Evolutionary conservation across 1,140 invertebrate species (phyloP).

Genomic region (Drosophila baimaii): DNA sequence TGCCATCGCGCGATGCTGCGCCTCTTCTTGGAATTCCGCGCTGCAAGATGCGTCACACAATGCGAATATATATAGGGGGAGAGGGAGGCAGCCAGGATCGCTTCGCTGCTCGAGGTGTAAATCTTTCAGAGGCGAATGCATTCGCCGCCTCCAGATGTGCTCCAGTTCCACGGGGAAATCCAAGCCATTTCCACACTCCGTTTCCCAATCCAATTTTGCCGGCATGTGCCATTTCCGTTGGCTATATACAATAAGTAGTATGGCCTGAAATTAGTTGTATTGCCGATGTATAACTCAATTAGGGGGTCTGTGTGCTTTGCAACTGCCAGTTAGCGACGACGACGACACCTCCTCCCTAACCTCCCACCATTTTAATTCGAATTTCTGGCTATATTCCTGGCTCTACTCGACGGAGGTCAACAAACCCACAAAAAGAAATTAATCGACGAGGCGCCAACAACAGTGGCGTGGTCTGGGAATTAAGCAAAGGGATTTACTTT

Average conservation of each 20-base stretch:
- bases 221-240: conserved; percentile 53
- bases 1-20: conserved; percentile 64
- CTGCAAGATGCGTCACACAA: conserved; percentile 63
- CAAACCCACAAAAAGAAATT: conserved; percentile 29
- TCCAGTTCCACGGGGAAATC: conserved; percentile 29
- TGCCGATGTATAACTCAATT: conserved; percentile 63
- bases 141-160: conserved; percentile 65
- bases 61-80: conserved; percentile 22
- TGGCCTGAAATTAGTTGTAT: conserved; percentile 42
- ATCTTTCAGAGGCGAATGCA: conserved; percentile 64
- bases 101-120: conserved; percentile 44
- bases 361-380: conserved; percentile 3
- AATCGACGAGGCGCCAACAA: not conserved
- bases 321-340: conserved; percentile 23
- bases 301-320: conserved; percentile 1
- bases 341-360: not conserved
- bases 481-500: not conserved
- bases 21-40: conserved; percentile 71
- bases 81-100: conserved; percentile 9
- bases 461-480: not conserved
- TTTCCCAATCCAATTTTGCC: conserved; percentile 28
- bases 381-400: conserved; percentile 14
- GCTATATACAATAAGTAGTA: too few relatives aligned
- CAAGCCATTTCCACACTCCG: conserved; percentile 21
- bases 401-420: conserved; percentile 38